Evolutionary conservation across 2,888 invertebrate genomes (phyloP), one percentile per base, ranked within the genome.

Genomic region (Drosophila nr. fundita): DNA sequence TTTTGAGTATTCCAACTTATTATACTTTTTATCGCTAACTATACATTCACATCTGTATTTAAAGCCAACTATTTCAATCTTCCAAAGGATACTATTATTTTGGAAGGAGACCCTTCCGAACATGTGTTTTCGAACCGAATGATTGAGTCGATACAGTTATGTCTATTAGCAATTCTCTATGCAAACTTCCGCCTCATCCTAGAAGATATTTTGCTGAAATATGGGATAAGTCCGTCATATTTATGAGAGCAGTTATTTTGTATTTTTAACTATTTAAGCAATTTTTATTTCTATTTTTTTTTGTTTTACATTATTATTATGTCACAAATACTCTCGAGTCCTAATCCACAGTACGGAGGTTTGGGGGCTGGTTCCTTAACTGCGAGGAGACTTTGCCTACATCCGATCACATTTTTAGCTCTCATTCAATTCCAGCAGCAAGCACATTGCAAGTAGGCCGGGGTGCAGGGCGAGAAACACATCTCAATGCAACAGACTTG

Each of bases 361-460:
- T 15, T 34, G 6, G 2, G 15, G 1, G 36, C 7, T 1, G 30
- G 21, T 15, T 21, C 13, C 29, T 32, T 0, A 27, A 10, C 15
- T 15, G 4, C 4, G 8, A 24, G 21, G 15, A 15, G 21, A 8
- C 32, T 34, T 30, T 21, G 21, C 8, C 30, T 8, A 50, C 30
- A n/a, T 18, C 29, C 27, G 32, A n/a, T 45, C 24, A 49, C 30
- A n/a, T 29, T 42, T 40, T 11, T 6, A 40, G 21, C 11, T 59
- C n/a, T 24, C 10, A 5, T 29, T 50, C 21, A 57, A 11, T 42
- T 42, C 6, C 61, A 76, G 64, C 63, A 78, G 52, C 45, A 78
- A 8, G 68, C 68, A 61, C 69, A 78, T 50, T 88, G 89, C 50
- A 88, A 58, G 42, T 78, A 89, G 18, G 89, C 89, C 0, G 89